Base-by-base conservation (phyloP, 1,140 invertebrate genomes). In the Acromyrmex heyeri region DNA sequence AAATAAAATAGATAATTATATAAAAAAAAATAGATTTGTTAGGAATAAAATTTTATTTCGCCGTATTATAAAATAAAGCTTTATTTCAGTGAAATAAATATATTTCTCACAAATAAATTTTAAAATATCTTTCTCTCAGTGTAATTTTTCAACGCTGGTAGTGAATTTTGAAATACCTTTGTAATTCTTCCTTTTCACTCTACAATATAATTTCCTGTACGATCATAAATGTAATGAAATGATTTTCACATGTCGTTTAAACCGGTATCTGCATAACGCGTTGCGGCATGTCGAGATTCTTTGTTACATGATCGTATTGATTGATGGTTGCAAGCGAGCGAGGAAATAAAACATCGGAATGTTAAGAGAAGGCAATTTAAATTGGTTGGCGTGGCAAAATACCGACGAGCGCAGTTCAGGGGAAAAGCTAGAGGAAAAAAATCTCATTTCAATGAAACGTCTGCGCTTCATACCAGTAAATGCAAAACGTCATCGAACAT, bases 391-490 rank as follows among this genome's bases (percentile, higher is more conserved):
- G 38, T 18, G 24, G 38, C 53, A 59, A 76, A 59, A 76, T 59
- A 57, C 30, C 53, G 53, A 38, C 53, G 72, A 24, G 30, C 53
- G 53, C 7, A 77, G 75, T 50, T 48, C 12, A 18, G 12, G 24
- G 44, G 18, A 48, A 14, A 21, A 64, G 34, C 38, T 14, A 18
- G 38, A 7, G 24, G 30, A 30, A 27, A 50, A 69, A 59, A 48
- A 48, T 70, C 34, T 27, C 65, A 81, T 70, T 81, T 81, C 64
- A 57, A 55, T 57, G 64, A 57, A 70, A 57, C 34, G 78, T 70
- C 34, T 34, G 34, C 48, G 21, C 50, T 69, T 81, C 50, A 69
- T 55, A 69, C 30, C 64, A 16, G n/a, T 44, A 69, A 69, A 69
- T 81, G 65, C 50, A 57, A 24, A 81, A 81, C 34, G 78, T 70